These are phyloP conservation scores for Varanus komodoensis DNA, from an alignment of 2,113 vertebrate genomes.

Conservation along the genomic window DNA sequence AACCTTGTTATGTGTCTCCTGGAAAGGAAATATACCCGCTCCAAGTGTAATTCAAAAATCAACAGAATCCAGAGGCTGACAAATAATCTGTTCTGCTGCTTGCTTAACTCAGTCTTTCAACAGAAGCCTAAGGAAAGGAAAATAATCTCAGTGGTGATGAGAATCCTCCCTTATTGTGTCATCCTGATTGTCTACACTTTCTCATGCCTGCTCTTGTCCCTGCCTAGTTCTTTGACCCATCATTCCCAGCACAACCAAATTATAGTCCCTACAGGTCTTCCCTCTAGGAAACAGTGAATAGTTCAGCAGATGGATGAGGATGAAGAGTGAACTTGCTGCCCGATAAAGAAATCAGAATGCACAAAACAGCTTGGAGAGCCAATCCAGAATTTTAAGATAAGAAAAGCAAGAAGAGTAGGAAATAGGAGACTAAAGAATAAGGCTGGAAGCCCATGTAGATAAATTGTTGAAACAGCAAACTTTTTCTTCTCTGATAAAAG, in stretches of 20 bases:
- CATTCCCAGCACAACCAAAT: not conserved
- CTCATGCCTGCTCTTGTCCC: not conserved
- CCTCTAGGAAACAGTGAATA: slow-evolving; percentile 22
- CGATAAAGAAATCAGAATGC: slow-evolving; percentile 7
- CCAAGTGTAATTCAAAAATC: not conserved
- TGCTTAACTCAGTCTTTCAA: not conserved
- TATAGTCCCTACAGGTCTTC: not conserved
- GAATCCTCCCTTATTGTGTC: not conserved
- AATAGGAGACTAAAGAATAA: slow-evolving; percentile 10
- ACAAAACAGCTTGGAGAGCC: slow-evolving; percentile 12
- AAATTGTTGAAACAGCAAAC: not conserved
- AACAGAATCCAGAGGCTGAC: not conserved
- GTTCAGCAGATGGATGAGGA: not conserved
- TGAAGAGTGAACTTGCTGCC: not conserved
- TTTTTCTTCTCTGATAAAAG: not conserved
- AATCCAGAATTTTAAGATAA: slow-evolving; percentile 4
- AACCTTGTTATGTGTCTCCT: not conserved
- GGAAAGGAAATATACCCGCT: not conserved
- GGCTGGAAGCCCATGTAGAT: not conserved
- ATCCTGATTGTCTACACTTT: not conserved
- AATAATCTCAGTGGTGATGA: not conserved
- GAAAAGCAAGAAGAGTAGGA: not conserved
- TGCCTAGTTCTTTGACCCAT: not conserved
- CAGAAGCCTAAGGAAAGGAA: not conserved
- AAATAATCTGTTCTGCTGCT: not conserved